Base-by-base conservation (phyloP, 2,888 invertebrate species). In the Notocelia uddmanniana region DNA sequence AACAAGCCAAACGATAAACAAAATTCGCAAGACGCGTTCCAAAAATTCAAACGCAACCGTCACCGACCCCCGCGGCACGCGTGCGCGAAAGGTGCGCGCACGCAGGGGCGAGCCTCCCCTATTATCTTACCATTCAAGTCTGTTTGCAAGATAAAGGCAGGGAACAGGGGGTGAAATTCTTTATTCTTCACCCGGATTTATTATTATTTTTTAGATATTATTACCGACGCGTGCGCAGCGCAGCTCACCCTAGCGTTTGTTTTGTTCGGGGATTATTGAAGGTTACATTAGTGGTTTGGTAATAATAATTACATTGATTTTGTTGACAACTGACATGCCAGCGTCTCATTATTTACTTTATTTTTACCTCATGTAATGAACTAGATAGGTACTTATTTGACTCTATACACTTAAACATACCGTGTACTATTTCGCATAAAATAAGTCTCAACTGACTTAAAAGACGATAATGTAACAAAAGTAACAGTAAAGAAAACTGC, bases 151-250 rank as follows among this genome's bases (percentile, higher is more conserved):
- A 93, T 93, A 93, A 93, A 93, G 93, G 92, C 89, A 90, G 89
- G 91, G 89, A 88, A 86, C 85, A 84, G 91, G 92, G 92, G 92
- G 90, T 91, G 91, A 91, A 90, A 93, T 93, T 93, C 93, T 93
- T 93, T 93, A 93, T 93, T 92, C 93, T 89, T 93, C 93, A 90
- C 89, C 91, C 90, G 92, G 90, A 91, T 93, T 93, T 93, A 93
- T 93, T 93, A 93, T 93, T 93, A 93, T 93, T 93, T 92, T 93
- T 93, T 93, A 91, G 92, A 90, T 93, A 93, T 93, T 93, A 93
- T 93, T 93, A 93, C 92, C 88, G 86, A 92, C 93, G 93, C 90
- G 89, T 90, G 93, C 92, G 92, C 93, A 93, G 31, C 91, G 92
- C 92, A 92, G 89, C 92, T 87, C 83, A 86, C 89, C 90, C 88